Evolutionary conservation across 2,888 invertebrate species (phyloP), one percentile per base, ranked within the genome.

Genomic region (Pogonocherus hispidulus): DNA sequence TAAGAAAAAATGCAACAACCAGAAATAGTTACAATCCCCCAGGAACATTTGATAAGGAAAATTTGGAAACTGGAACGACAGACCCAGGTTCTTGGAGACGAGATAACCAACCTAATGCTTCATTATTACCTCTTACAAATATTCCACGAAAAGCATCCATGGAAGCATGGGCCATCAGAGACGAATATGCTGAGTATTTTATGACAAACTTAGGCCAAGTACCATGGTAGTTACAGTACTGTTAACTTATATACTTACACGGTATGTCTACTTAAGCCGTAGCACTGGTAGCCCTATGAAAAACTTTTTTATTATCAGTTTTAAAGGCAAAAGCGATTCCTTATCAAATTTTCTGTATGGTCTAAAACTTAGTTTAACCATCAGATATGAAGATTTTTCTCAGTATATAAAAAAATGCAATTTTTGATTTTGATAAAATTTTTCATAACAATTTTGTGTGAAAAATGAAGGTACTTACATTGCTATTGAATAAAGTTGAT

Each of bases 141-240:
- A n/a, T 63, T n/a, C 41, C 47, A 32, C 22, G 51, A 14, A 63
- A 63, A 63, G 35, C 44, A 23, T 20, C 11, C 11, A 5, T 35
- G 23, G 63, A 27, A 37, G 11, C 44, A 35, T 41, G 18, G n/a
- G 27, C 44, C 6, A 27, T 32, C 67, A 55, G 63, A 32, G 51
- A 63, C 19, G 5, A 35, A 90, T 91, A 64, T 96, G 51, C 37
- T 22, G 52, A 52, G 23, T 46, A 52, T 52, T 27, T 52, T 23
- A 52, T 52, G 22, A 23, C 52, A 52, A 23, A 44, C 16, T n/a
- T 16, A 44, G 44, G 16, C 14, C 44, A 44, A 44, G 44, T 44
- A 44, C 44, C 14, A 41, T 11, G 11, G 14, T 6, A 14, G 16
- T n/a, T 16, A 44, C 14, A 41, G 41, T 41, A 2, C 1, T 14